phyloP scores from a whole-genome alignment of 1,140 invertebrate species.

The Drosophila bifasciata region DNA sequence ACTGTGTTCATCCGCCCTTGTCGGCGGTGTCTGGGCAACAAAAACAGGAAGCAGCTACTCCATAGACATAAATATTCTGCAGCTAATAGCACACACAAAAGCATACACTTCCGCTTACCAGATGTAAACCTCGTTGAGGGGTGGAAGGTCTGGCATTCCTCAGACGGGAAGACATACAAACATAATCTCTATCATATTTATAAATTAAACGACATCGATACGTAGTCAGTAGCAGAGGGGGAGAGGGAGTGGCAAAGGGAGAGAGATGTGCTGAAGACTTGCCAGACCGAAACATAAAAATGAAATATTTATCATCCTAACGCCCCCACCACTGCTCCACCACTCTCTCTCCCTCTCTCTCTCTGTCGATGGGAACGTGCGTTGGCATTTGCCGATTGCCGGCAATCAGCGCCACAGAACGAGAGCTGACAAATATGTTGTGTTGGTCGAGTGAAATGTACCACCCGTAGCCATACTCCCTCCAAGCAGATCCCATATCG shows the following conservation, averaged over 20 bases:
- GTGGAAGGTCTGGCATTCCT: not conserved
- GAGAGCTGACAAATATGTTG: conserved; percentile 57
- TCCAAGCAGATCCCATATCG: conserved; percentile 3
- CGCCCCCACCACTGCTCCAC: conserved; percentile 31
- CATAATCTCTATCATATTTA: conserved; percentile 75
- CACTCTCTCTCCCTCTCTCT: no score
- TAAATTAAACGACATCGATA: conserved; percentile 79
- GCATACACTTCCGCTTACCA: conserved; percentile 67
- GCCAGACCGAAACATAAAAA: conserved; percentile 55
- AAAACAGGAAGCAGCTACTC: conserved; percentile 56
- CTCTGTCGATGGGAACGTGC: conserved; percentile 58
- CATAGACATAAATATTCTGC: conserved; percentile 67
- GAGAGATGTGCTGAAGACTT: conserved; percentile 22
- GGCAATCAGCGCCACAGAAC: conserved; percentile 61
- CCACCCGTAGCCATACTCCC: no score
- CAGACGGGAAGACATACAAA: conserved; percentile 28
- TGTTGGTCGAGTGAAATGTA: conserved; percentile 3
- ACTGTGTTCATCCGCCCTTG: conserved; percentile 21
- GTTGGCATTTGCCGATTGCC: conserved; percentile 69
- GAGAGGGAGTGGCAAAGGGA: conserved; percentile 13
- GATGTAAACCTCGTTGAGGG: conserved; percentile 43
- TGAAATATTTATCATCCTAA: conserved; percentile 75
- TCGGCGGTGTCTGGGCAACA: conserved; percentile 6
- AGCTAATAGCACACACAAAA: conserved; percentile 65
- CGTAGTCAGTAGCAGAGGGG: not conserved